Evolutionary conservation across 2,888 invertebrate species (phyloP).

Genomic region (Nemoura dubitans): DNA sequence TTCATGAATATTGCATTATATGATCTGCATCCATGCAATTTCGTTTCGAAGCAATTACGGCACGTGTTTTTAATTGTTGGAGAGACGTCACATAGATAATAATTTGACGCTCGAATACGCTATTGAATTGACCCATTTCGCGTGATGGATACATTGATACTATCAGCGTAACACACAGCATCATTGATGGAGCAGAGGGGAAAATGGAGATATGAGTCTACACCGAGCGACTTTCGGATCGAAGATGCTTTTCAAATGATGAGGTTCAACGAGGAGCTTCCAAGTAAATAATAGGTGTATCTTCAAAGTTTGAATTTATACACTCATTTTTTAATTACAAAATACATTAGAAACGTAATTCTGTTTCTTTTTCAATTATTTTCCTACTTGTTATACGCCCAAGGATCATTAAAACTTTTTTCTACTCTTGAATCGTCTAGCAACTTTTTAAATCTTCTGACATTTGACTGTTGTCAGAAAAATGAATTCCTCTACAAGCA

Average conservation of each 20-base stretch:
- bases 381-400: neutral
- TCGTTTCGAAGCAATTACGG: neutral
- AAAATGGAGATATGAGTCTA: no score
- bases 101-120: neutral
- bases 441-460: neutral
- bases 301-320: neutral
- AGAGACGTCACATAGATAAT: neutral
- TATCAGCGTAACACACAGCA: no score
- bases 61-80: no score
- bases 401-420: neutral
- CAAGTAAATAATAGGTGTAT: no score
- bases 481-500: neutral
- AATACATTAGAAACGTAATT: neutral
- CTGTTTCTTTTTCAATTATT: neutral
- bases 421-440: neutral
- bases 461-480: neutral
- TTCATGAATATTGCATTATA: neutral
- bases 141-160: neutral
- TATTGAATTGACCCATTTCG: neutral
- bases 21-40: neutral
- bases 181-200: neutral
- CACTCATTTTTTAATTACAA: neutral
- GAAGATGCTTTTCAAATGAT: no score
- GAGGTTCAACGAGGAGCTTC: no score
- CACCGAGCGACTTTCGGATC: no score